Evolutionary conservation across 2,113 vertebrate genomes (phyloP), one percentile per base, ranked within the genome.

Genomic region (Phyllostomus discolor): DNA sequence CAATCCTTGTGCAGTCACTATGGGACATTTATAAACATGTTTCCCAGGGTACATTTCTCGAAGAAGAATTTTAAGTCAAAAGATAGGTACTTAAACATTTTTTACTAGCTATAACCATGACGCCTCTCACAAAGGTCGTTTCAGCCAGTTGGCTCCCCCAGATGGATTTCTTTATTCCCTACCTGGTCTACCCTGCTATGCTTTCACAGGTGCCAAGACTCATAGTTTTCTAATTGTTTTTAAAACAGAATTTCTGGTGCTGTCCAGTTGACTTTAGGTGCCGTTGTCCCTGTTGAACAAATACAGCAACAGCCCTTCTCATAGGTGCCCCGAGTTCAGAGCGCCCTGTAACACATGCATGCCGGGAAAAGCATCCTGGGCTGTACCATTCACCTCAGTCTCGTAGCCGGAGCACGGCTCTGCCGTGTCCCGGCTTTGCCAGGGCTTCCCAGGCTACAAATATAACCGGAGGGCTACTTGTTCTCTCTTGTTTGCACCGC

Each of bases 111-210:
- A 11, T 7, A 19, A 81, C 20, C 10, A 19, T 6, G 19, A 14
- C 1, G 14, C 2, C 41, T 10, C 4, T 80, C 24, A 10, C 14
- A 3, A 9, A 50, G 16, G 16, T 0, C 14, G 7, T 15, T 41
- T 22, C 19, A 4, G 15, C 16, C 26, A 8, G 1, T 0, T 1
- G 15, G 52, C 1, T 1, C 41, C 6, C 1, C 52, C 19, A 19
- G 6, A n/a, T 3, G 28, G 26, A 20, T 64, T 26, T n/a, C 31
- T 67, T n/a, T 28, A 52, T n/a, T n/a, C 67, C 11, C 0, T 17
- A 50, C 33, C 20, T 14, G 5, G 10, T 26, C 10, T 2, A n/a
- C 38, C 31, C 5, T 9, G 10, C 11, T n/a, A 1, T 0, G 1
- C 57, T 54, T 48, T 16, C 33, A 12, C 1, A 28, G 14, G 46